These are phyloP conservation scores for Sceliomorpha sp. DNA, from an alignment of 2,888 invertebrate species.

Conservation along the genomic window DNA sequence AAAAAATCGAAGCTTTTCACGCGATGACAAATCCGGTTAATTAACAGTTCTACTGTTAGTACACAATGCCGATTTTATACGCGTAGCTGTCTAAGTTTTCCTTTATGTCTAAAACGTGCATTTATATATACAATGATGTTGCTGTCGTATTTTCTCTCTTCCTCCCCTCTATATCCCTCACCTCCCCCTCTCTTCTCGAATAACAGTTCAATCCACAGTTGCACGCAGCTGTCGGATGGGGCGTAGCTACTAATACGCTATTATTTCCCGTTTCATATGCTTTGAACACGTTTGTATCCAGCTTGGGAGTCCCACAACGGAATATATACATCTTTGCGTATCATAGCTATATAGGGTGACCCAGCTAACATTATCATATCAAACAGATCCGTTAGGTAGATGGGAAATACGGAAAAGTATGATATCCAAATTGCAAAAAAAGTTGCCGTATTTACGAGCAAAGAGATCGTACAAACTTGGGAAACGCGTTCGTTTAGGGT, in stretches of 20 bases:
- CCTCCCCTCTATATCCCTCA: no score
- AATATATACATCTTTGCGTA: no score
- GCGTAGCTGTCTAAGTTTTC: conserved; percentile 46
- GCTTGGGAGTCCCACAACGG: conserved; percentile 27
- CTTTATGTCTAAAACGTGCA: conserved; percentile 32
- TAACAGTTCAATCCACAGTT: conserved; percentile 74
- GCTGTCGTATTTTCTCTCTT: conserved; percentile 18
- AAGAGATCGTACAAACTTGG: no score
- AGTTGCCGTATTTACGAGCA: no score
- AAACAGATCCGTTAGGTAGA: no score
- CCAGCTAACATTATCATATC: no score
- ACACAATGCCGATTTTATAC: conserved; percentile 59
- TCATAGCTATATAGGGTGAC: conserved; percentile 1
- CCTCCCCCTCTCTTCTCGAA: conserved; percentile 64
- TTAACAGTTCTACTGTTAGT: conserved; percentile 62
- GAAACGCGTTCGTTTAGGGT: no score
- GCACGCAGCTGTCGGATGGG: conserved; percentile 70
- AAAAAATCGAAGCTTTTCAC: conserved; percentile 61
- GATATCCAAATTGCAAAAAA: no score
- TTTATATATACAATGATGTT: conserved; percentile 35
- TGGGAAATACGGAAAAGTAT: no score
- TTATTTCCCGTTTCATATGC: conserved; percentile 69
- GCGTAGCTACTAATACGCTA: conserved; percentile 68
- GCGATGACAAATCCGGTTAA: conserved; percentile 71
- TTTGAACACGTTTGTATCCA: conserved; percentile 25